Evolutionary conservation across 2,797 vertebrate genomes (phyloP), one percentile per base, ranked within the genome.

Genomic region (Orestias chungarensis): DNA sequence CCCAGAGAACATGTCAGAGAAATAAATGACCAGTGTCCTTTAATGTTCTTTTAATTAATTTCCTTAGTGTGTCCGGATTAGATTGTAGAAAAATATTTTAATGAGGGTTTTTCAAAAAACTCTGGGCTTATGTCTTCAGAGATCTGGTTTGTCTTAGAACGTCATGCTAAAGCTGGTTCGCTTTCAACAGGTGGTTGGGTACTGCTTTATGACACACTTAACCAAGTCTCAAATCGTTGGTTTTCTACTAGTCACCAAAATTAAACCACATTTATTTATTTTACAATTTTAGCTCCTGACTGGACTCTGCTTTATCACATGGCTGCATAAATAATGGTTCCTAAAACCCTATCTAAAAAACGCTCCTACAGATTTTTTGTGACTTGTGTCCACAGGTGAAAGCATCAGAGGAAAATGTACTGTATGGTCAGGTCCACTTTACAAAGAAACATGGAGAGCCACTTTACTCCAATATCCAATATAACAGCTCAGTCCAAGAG

Each of bases 391-490:
- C 55, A 59, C 55, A 59, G 55, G 52, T 54, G 52, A 54, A 29
- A 27, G 11, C 31, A 59, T 29, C 3, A 59, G 31, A 35, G 31
- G 29, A 29, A 15, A 7, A 11, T 33, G 31, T 59, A 20, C 0
- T 0, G 29, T 59, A 59, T 33, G 29, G 3, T 59, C 7, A 0
- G 4, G 55, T 59, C 18, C 31, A 35, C 55, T 59, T 59, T 0
- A 4, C 31, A 35, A 59, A 33, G 1, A 76, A 47, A 11, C 18
- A 69, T 15, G 29, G 35, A 12, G 82, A 82, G 18, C 35, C 50
- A 8, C 15, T 74, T 18, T 78, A 65, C n/a, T 67, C 33, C 47
- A 83, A 79, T 69, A 25, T 78, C 62, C n/a, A n/a, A n/a, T n/a
- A 11, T 1, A 29, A 3, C 12, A 17, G 17, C 49, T 50, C n/a